phyloP scores from a whole-genome alignment of 2,888 invertebrate species.

The Julus scanicus region DNA sequence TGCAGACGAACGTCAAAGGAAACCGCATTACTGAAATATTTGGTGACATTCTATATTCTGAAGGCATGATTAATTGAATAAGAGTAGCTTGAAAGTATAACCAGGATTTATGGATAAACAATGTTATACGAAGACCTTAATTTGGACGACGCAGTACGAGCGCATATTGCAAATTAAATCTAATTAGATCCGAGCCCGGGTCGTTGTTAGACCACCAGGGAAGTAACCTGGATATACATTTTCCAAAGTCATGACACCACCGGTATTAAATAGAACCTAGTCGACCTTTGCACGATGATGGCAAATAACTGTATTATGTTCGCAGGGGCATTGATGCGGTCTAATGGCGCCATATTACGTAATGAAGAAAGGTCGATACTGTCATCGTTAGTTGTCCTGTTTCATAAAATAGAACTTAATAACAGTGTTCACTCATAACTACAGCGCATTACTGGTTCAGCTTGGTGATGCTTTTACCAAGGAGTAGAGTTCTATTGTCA shows the following conservation, averaged over 20 bases:
- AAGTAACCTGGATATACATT: constrained; percentile 43
- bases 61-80: constrained; percentile 43
- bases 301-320: constrained; percentile 12
- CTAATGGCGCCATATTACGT: constrained; percentile 10
- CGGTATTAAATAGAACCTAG: constrained; percentile 25
- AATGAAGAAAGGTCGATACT: constrained; percentile 38
- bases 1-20: neutral
- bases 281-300: constrained; percentile 40
- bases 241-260: neutral
- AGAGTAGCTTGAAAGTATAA: neutral
- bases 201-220: constrained; percentile 43
- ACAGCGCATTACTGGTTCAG: constrained; percentile 19
- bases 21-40: neutral
- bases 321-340: constrained; percentile 1
- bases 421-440: neutral
- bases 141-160: neutral
- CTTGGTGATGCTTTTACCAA: neutral
- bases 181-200: constrained; percentile 22
- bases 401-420: neutral
- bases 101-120: constrained; percentile 20
- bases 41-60: constrained; percentile 25
- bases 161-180: constrained; percentile 45
- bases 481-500: too few species aligned
- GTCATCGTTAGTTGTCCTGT: neutral
- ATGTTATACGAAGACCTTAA: neutral